These are phyloP conservation scores for Drosophila hamatofila DNA, from an alignment of 2,888 invertebrate genomes.

Conservation along the genomic window DNA sequence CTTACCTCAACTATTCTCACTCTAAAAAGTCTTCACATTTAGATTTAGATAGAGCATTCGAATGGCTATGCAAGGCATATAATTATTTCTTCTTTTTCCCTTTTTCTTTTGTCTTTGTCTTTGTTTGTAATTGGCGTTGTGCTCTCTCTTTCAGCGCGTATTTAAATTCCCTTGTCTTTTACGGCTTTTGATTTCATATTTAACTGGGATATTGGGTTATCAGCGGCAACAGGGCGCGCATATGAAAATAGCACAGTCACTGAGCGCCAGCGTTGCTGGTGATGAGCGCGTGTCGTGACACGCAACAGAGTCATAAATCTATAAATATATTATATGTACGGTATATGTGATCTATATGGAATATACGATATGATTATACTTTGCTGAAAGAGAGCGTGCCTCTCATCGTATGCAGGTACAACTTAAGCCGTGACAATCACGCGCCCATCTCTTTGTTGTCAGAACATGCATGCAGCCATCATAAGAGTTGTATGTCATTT, in stretches of 20 bases:
- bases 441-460: conserved; percentile 2
- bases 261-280: conserved; percentile 7
- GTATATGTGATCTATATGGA: not conserved
- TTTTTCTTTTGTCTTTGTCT: conserved; percentile 18
- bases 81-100: not conserved
- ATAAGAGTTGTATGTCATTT: conserved; percentile 24
- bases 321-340: not conserved
- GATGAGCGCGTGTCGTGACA: conserved; percentile 16
- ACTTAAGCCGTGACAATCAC: not conserved
- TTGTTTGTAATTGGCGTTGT: conserved; percentile 39
- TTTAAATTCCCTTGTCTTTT: conserved; percentile 55
- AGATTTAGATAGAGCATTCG: conserved; percentile 24
- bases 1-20: not conserved
- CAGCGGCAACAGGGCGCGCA: conserved; percentile 68
- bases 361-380: not conserved
- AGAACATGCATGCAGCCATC: conserved; percentile 17
- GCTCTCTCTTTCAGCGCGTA: conserved; percentile 53
- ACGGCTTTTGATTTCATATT: conserved; percentile 67
- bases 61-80: not conserved
- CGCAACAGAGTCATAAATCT: not conserved
- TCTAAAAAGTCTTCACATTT: not conserved
- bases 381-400: not conserved
- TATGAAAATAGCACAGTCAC: conserved; percentile 69
- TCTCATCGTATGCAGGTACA: not conserved
- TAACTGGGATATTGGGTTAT: conserved; percentile 79